Evolutionary conservation across 2,113 vertebrate species (phyloP).

Genomic region (Apteryx owenii): DNA sequence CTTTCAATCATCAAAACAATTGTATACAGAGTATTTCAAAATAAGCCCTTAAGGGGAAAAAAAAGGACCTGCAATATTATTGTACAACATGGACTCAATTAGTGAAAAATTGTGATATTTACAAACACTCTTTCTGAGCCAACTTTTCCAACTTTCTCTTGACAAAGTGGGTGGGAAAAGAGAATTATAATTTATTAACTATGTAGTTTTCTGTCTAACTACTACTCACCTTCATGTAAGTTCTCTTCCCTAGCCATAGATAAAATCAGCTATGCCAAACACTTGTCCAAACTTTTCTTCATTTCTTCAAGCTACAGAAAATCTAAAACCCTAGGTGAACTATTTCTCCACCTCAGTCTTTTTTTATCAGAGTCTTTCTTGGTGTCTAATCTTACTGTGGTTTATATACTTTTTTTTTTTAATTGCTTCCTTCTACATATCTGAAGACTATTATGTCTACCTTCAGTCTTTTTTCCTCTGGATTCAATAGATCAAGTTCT

Average conservation of each 20-base stretch:
- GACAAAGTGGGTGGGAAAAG: not conserved
- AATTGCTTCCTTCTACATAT: not conserved
- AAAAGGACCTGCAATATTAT: not conserved
- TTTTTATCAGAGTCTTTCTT: not conserved
- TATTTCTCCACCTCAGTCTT: not conserved
- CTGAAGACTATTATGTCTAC: not conserved
- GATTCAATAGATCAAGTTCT: not conserved
- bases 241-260: not conserved
- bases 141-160: not conserved
- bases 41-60: not conserved
- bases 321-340: fast-evolving
- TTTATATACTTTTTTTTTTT: not conserved
- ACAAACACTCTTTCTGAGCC: not conserved
- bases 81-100: not conserved
- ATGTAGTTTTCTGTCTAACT: not conserved
- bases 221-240: not conserved
- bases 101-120: not conserved
- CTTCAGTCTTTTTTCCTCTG: not conserved
- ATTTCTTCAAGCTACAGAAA: not conserved
- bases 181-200: not conserved
- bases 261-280: not conserved
- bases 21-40: not conserved
- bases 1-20: not conserved
- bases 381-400: not conserved
- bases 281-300: not conserved